These are phyloP conservation scores for Osmerus eperlanus DNA, from an alignment of 2,113 vertebrate genomes.

Conservation along the genomic window DNA sequence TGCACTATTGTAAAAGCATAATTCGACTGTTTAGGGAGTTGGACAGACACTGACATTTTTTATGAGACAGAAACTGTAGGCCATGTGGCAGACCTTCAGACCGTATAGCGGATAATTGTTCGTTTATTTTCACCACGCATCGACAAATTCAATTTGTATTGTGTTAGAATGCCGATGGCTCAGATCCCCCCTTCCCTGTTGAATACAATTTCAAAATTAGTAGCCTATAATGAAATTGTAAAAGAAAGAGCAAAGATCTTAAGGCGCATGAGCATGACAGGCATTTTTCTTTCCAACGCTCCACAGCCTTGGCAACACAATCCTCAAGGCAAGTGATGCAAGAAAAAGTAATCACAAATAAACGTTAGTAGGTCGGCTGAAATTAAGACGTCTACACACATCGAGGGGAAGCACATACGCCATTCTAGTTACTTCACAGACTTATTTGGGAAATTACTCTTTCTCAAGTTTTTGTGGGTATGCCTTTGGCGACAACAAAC, in stretches of 20 bases:
- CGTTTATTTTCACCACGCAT: slow-evolving; percentile 26
- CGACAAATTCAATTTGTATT: slow-evolving; percentile 33
- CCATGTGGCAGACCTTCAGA: slow-evolving; percentile 45
- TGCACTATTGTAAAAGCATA: slow-evolving; percentile 61
- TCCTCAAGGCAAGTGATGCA: too few relatives aligned
- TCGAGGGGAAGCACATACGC: slow-evolving; percentile 58
- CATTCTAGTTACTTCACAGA: slow-evolving; percentile 30
- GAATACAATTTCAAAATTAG: background rate
- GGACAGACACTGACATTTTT: slow-evolving; percentile 24
- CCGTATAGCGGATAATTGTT: slow-evolving; percentile 37
- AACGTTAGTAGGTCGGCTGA: too few relatives aligned
- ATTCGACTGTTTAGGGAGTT: slow-evolving; percentile 15
- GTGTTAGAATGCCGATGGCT: slow-evolving; percentile 19
- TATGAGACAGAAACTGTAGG: slow-evolving; percentile 63
- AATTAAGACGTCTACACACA: too few relatives aligned
- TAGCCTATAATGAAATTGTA: background rate
- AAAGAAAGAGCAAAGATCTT: too few relatives aligned
- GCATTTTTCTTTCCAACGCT: too few relatives aligned
- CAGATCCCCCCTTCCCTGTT: background rate
- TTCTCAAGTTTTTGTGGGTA: slow-evolving; percentile 51
- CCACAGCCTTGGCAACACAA: too few relatives aligned
- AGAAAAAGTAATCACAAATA: too few relatives aligned
- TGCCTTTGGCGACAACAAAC: slow-evolving; percentile 48
- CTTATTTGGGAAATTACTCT: slow-evolving; percentile 54
- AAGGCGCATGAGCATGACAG: too few relatives aligned